Evolutionary conservation across 1,140 invertebrate genomes (phyloP).

Genomic region (Halesus radiatus): DNA sequence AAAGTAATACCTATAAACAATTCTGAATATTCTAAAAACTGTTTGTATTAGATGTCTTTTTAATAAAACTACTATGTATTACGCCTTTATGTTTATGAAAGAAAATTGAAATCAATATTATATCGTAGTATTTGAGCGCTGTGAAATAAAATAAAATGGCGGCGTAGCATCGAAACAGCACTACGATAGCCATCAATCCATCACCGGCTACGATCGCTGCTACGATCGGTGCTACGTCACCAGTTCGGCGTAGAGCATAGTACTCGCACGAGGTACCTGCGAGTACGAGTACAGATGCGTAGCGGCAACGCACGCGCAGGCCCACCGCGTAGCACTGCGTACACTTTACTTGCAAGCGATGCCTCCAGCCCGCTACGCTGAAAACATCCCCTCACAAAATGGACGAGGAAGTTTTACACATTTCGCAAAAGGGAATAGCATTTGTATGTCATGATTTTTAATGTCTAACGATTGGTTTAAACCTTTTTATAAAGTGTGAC

Average conservation of each 20-base stretch:
- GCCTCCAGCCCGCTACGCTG: constrained; percentile 21
- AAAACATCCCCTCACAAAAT: background rate
- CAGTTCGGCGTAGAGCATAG: constrained; percentile 13
- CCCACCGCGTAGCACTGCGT: constrained; percentile 44
- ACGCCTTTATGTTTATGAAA: too few relatives aligned
- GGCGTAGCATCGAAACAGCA: background rate
- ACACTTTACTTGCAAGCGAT: constrained; percentile 44
- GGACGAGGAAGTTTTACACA: background rate
- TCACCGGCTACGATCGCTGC: background rate
- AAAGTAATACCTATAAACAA: too few relatives aligned
- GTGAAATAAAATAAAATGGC: constrained; percentile 17
- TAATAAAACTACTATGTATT: too few relatives aligned
- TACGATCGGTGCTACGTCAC: constrained; percentile 32
- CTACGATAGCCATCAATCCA: constrained; percentile 29
- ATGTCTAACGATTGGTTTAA: background rate
- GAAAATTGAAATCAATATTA: background rate
- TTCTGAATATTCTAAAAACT: too few relatives aligned
- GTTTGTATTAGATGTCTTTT: too few relatives aligned
- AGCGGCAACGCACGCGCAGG: constrained; percentile 43
- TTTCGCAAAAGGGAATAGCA: background rate
- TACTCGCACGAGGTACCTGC: constrained; percentile 13
- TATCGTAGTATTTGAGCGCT: background rate
- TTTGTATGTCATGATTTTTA: background rate
- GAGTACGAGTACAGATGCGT: constrained; percentile 31
- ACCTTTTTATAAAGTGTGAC: background rate